A percentile compares a stretch with the other conserved stretches of the same genome.
Conservation (phyloP, 2,888 invertebrate species). For the Lasioglossum oenotherae region DNA sequence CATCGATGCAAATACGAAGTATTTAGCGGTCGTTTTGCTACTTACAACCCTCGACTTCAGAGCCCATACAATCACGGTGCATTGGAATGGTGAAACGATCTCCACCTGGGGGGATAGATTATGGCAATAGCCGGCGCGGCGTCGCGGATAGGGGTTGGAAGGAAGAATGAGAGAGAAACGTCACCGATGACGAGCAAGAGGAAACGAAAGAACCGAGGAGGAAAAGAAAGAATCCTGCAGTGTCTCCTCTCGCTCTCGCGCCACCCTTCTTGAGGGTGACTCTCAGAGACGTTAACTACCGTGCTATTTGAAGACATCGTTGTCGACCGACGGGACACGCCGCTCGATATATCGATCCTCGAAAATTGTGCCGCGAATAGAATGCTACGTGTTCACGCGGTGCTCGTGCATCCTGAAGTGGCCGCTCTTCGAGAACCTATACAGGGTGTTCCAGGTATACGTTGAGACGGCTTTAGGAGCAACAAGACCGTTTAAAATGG, state of each 20-base stretch:
- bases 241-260: slow-evolving; percentile 41
- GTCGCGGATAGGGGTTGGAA: not conserved
- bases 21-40: slow-evolving; percentile 12
- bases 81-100: not conserved
- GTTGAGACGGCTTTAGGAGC: not conserved
- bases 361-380: slow-evolving; percentile 81
- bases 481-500: not conserved
- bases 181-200: slow-evolving; percentile 48
- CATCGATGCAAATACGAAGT: not conserved
- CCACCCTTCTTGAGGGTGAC: slow-evolving; percentile 54
- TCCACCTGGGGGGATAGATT: not conserved
- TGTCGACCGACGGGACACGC: slow-evolving; percentile 65
- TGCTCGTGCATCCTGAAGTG: slow-evolving; percentile 72
- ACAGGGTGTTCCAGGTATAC: slow-evolving; percentile 11
- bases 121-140: not conserved
- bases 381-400: slow-evolving; percentile 71
- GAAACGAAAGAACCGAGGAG: slow-evolving; percentile 40
- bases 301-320: slow-evolving; percentile 71
- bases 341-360: slow-evolving; percentile 81
- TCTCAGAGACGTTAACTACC: slow-evolving; percentile 70
- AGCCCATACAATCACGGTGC: not conserved
- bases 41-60: not conserved
- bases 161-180: slow-evolving; percentile 24
- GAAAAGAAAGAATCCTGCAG: slow-evolving; percentile 46
- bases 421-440: slow-evolving; percentile 71